phyloP scores from a whole-genome alignment of 2,113 vertebrate genomes.

The Sander lucioperca region DNA sequence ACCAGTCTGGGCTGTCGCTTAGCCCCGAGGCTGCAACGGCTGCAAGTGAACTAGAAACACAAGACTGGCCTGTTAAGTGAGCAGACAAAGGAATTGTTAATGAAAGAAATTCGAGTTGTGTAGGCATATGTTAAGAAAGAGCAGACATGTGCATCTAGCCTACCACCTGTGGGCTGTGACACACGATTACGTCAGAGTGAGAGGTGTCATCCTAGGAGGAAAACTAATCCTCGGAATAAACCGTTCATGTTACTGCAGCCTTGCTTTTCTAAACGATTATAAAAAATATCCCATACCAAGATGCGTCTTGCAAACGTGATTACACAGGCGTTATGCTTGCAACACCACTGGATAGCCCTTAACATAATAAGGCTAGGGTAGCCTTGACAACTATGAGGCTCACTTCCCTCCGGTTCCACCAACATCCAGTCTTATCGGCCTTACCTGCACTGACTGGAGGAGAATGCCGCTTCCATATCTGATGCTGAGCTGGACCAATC shows the following conservation, averaged over 20 bases:
- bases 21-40: neutral
- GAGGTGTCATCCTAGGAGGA: neutral
- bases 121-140: too few species aligned
- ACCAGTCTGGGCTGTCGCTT: neutral
- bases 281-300: neutral
- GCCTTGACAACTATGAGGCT: conserved; percentile 22
- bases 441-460: conserved; percentile 68
- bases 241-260: neutral
- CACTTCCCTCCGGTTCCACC: neutral
- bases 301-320: too few species aligned
- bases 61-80: neutral
- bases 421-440: conserved; percentile 20
- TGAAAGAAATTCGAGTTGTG: neutral
- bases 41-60: neutral
- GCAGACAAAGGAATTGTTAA: neutral
- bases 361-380: neutral
- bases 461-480: conserved; percentile 50
- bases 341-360: neutral
- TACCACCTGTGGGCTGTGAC: conserved; percentile 33
- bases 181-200: conserved; percentile 18
- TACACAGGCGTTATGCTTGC: neutral
- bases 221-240: conserved; percentile 43
- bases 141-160: neutral
- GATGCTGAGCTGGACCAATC: neutral
- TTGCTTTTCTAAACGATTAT: neutral